These are phyloP conservation scores for Erythrocebus patas DNA, from an alignment of 2,113 vertebrate species.

Conservation along the genomic window DNA sequence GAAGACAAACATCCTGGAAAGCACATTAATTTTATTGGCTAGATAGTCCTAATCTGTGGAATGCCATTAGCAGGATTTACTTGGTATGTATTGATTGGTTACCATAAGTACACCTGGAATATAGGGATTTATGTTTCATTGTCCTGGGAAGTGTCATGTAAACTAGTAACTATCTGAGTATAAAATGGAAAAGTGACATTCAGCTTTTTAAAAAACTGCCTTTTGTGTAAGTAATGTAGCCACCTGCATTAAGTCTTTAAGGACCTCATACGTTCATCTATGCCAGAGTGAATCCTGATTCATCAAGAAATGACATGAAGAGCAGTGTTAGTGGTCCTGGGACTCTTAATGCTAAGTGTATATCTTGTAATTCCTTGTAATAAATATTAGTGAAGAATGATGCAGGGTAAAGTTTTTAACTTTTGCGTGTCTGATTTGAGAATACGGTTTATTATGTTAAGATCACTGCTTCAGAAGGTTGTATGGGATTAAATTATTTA, in stretches of 20 bases:
- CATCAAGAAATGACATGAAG: neutral
- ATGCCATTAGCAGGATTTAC: neutral
- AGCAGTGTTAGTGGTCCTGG: neutral
- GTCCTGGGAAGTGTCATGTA: neutral
- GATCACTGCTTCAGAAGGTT: neutral
- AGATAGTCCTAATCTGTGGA: neutral
- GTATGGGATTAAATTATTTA: neutral
- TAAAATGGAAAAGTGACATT: neutral
- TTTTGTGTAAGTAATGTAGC: neutral
- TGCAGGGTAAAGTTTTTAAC: neutral
- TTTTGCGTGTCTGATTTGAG: neutral
- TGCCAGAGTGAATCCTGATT: neutral
- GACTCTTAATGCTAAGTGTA: neutral
- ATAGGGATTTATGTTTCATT: neutral
- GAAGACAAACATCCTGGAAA: neutral
- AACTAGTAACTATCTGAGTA: neutral
- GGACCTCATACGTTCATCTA: neutral
- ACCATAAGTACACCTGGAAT: neutral
- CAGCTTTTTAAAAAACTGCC: neutral
- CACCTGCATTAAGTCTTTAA: neutral
- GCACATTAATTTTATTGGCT: neutral
- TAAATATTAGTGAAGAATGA: neutral
- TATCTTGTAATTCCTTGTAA: neutral
- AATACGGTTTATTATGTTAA: neutral
- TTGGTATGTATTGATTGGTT: neutral